Evolutionary conservation across 2,113 vertebrate genomes (phyloP).

Genomic region (Meleagris gallopavo): DNA sequence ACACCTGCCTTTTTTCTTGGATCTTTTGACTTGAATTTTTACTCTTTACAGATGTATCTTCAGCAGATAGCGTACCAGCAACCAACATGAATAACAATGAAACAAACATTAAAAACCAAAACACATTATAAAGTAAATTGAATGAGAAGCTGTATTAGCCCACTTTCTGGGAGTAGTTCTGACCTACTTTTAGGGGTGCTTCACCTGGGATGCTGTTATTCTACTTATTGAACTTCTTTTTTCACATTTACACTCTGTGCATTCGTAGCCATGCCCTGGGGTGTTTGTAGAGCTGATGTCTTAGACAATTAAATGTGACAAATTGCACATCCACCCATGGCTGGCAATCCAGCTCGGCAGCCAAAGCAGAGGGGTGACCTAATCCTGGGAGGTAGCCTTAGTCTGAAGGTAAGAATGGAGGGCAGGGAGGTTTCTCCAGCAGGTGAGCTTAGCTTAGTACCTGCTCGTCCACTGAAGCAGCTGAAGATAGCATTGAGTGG

Average conservation of each 20-base stretch:
- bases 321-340: conserved; percentile 26
- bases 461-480: background rate
- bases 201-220: background rate
- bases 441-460: background rate
- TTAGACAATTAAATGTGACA: conserved; percentile 60
- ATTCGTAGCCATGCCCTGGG: conserved; percentile 12
- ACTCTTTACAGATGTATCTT: background rate
- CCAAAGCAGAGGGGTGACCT: conserved; percentile 28
- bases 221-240: background rate
- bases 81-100: background rate
- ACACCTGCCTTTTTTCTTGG: background rate
- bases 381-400: conserved; percentile 38
- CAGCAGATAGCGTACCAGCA: background rate
- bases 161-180: background rate
- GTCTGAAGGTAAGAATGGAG: conserved; percentile 9
- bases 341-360: background rate
- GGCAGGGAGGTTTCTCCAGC: background rate
- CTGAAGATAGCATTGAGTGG: background rate
- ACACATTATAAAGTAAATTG: background rate
- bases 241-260: background rate
- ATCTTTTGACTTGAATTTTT: background rate
- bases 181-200: background rate
- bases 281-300: conserved; percentile 41
- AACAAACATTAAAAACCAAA: background rate
- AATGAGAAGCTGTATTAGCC: background rate